Percentiles rank a stretch among this genome's conserved stretches.
Conservation (phyloP, 1,140 invertebrate species). For the Drosophila guanche region DNA sequence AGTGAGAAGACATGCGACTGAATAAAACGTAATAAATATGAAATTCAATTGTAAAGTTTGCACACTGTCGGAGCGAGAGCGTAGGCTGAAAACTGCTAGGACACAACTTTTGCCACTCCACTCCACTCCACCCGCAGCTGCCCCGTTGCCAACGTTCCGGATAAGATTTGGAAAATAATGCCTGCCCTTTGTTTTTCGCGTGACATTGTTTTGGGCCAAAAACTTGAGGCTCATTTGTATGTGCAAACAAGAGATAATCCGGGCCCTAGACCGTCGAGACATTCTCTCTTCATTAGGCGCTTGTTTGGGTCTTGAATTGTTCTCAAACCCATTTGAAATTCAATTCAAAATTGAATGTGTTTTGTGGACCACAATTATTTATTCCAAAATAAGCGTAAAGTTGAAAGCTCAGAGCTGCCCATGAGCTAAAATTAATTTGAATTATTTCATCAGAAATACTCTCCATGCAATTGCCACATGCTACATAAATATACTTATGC, state of each 20-base stretch:
- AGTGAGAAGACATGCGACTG: constrained; percentile 8
- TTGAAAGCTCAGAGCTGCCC: too few species aligned
- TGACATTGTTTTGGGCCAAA: constrained; percentile 21
- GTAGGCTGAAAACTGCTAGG: constrained; percentile 21
- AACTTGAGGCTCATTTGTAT: constrained; percentile 34
- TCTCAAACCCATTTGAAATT: too few species aligned
- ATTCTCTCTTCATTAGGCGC: constrained; percentile 16
- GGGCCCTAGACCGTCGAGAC: not conserved
- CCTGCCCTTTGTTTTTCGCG: constrained; percentile 38
- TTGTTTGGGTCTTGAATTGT: not conserved
- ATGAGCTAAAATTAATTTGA: too few species aligned
- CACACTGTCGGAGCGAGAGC: constrained; percentile 25
- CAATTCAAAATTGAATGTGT: too few species aligned
- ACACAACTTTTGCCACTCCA: constrained; percentile 10
- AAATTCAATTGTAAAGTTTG: constrained; percentile 57
- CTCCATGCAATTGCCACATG: too few species aligned
- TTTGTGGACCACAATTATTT: too few species aligned
- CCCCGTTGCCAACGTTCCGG: not conserved
- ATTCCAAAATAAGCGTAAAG: too few species aligned
- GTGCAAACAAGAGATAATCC: constrained; percentile 16
- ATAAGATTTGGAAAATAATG: constrained; percentile 36
- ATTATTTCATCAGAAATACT: too few species aligned
- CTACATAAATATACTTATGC: too few species aligned
- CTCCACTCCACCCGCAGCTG: not conserved
- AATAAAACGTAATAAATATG: constrained; percentile 53